phyloP scores from a whole-genome alignment of 2,888 invertebrate species.

The Tenodera sinensis region DNA sequence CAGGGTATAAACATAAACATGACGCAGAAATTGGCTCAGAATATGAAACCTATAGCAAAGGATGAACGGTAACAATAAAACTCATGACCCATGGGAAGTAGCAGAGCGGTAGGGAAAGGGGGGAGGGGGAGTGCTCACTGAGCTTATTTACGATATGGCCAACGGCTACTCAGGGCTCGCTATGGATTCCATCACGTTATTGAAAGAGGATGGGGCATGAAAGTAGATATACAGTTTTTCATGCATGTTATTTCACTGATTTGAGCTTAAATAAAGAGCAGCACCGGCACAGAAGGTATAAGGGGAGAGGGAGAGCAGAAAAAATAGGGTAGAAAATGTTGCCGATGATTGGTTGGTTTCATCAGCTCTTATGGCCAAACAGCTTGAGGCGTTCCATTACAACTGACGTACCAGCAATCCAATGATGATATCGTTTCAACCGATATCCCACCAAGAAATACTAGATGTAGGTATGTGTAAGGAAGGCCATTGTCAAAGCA shows the following conservation, averaged over 20 bases:
- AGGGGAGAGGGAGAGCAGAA: not conserved
- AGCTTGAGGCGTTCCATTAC: not conserved
- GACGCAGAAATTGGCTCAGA: too few relatives aligned
- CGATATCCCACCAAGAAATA: not conserved
- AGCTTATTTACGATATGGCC: not conserved
- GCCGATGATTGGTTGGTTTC: not conserved
- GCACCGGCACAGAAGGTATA: not conserved
- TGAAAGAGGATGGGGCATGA: not conserved
- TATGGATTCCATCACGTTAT: not conserved
- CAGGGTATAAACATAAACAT: too few relatives aligned
- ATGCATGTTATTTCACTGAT: slow-evolving; percentile 3
- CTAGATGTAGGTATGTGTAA: not conserved
- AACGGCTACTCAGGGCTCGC: not conserved
- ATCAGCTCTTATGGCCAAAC: not conserved
- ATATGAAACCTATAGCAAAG: too few relatives aligned
- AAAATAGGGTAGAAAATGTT: not conserved
- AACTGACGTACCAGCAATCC: not conserved
- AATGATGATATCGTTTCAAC: not conserved
- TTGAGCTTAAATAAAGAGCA: not conserved
- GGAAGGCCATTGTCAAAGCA: too few relatives aligned
- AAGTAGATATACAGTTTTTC: not conserved
- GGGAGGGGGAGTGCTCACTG: not conserved
- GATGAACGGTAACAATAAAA: not conserved
- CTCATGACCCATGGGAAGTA: not conserved
- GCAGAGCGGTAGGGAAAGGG: not conserved